phyloP scores from a whole-genome alignment of 2,113 vertebrate species.

The Oreochromis tanganicae region DNA sequence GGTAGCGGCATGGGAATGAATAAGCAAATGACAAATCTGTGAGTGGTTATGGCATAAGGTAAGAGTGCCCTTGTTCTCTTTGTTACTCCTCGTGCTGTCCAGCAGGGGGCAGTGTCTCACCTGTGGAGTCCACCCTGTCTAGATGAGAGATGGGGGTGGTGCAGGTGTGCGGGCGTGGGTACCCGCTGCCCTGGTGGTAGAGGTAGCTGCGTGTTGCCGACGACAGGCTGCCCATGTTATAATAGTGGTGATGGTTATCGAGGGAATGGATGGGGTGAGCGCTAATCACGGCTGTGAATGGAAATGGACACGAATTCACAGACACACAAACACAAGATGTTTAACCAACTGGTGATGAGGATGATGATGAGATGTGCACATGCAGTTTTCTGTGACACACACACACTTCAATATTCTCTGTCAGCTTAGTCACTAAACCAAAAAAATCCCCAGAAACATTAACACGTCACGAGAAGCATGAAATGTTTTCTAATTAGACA shows the following conservation, averaged over 20 bases:
- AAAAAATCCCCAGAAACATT: background rate
- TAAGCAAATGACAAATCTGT: background rate
- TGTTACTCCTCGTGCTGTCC: background rate
- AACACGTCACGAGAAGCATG: background rate
- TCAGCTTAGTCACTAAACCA: background rate
- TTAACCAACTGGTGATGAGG: conserved; percentile 16
- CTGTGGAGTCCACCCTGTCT: conserved; percentile 94
- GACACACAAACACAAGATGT: conserved; percentile 40
- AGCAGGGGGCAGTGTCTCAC: conserved; percentile 78
- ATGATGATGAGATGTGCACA: conserved; percentile 44
- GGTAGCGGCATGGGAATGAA: background rate
- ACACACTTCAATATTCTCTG: background rate
- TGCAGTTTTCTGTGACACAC: conserved; percentile 31
- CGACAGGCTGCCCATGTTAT: conserved; percentile 93
- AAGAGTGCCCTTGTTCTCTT: background rate
- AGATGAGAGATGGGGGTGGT: conserved; percentile 88
- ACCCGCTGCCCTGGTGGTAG: conserved; percentile 80
- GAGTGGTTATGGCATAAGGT: background rate
- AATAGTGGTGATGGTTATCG: conserved; percentile 99
- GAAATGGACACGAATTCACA: conserved; percentile 71
- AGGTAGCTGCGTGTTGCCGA: conserved; percentile 91
- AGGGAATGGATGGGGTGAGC: conserved; percentile 99
- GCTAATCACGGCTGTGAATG: conserved; percentile 98
- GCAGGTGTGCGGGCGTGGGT: conserved; percentile 74
- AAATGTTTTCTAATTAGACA: background rate